Base-by-base conservation (phyloP, 2,113 vertebrate species). In the Xenopus laevis region DNA sequence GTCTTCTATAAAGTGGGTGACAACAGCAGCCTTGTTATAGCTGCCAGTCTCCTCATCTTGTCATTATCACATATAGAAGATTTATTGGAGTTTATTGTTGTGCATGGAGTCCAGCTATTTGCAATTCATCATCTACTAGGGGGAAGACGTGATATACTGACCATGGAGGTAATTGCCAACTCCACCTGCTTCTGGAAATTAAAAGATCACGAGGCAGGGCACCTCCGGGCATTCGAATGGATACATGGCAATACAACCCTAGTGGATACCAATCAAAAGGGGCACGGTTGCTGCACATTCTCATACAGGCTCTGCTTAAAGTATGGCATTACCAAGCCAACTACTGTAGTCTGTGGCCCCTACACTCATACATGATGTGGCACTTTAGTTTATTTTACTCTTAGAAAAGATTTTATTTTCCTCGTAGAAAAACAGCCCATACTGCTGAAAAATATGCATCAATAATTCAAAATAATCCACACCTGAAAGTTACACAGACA, bases 11-110 rank as follows among this genome's bases (percentile, higher is more conserved):
- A 93, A 92, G 91, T 92, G 92, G 90, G 90, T 88, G 93, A 95
- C 92, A 93, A 90, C 84, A 86, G 87, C 88, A 87, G 92, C 91
- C 93, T 94, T 94, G 93, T 95, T 95, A 94, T 92, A 91, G 88
- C 92, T 95, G 93, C 91, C 91, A 91, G 88, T 94, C 93, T 94
- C 90, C 83, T 82, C 33, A 82, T 89, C 87, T 90, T 95, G 93
- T 94, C 93, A 92, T 94, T 95, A 95, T 92, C 92, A 94, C 93
- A 94, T 84, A 84, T 84, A 84, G 89, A 92, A 95, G 94, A 95
- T 95, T 95, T 93, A 95, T 95, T 93, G 89, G 89, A 88, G 90
- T 93, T 94, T 92, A 91, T 90, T 90, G 89, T 91, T 89, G 90
- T 91, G 88, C 84, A 88, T 90, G 55, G 68, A 84, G 88, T 88